Conservation (phyloP, 2,888 invertebrate genomes). For the Heliconius hortense region DNA sequence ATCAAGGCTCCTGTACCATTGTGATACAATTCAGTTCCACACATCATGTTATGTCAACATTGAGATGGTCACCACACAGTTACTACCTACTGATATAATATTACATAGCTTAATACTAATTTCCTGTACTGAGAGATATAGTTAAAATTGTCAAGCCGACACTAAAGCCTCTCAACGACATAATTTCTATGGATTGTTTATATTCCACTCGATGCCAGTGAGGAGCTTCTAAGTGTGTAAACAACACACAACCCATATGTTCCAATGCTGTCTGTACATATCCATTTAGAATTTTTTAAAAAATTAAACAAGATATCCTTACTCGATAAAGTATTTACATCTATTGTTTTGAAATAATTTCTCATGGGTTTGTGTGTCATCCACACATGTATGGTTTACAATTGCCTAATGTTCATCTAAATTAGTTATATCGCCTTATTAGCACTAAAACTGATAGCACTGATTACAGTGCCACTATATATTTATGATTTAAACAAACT, state of each 20-base stretch:
- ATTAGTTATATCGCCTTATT: conserved; percentile 21
- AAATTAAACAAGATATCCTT: conserved; percentile 27
- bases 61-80: conserved; percentile 58
- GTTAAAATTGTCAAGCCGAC: conserved; percentile 65
- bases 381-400: conserved; percentile 32
- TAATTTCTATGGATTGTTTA: conserved; percentile 20
- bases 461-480: conserved; percentile 23
- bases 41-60: conserved; percentile 28
- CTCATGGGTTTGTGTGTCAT: conserved; percentile 34
- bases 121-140: conserved; percentile 82
- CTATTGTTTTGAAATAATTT: conserved; percentile 33
- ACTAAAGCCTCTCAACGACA: conserved; percentile 38
- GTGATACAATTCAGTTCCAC: conserved; percentile 1
- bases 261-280: conserved; percentile 36
- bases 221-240: conserved; percentile 34
- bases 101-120: conserved; percentile 70
- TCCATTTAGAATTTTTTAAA: conserved; percentile 10
- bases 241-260: conserved; percentile 33
- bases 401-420: conserved; percentile 26
- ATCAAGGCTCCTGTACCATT: not conserved
- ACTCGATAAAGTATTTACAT: conserved; percentile 39
- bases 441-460: conserved; percentile 15
- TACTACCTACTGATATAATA: conserved; percentile 71
- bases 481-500: conserved; percentile 3
- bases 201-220: conserved; percentile 29